Conservation (phyloP, 2,888 invertebrate species). For the Perithous albicinctus region DNA sequence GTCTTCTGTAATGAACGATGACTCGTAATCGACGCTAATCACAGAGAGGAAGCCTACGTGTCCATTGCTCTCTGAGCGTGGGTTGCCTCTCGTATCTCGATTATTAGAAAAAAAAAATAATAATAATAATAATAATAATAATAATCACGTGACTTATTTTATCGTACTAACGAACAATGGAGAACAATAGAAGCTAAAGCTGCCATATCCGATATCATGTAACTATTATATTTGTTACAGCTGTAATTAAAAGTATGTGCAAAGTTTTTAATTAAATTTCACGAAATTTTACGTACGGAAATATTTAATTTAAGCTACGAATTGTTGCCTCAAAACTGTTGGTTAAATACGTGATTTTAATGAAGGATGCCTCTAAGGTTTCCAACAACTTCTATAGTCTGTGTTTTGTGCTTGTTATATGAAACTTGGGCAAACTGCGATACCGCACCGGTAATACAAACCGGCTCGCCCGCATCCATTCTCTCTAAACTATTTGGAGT, state of each 20-base stretch:
- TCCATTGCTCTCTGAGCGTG: neutral
- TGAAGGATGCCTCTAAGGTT: neutral
- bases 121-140: neutral
- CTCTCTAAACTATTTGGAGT: neutral
- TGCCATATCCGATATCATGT: neutral
- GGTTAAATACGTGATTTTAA: neutral
- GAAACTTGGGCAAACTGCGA: conserved; percentile 10
- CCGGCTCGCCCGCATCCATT: conserved; percentile 13
- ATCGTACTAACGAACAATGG: conserved; percentile 25
- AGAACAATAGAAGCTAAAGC: conserved; percentile 5
- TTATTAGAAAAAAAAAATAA: neutral
- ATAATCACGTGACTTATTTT: neutral
- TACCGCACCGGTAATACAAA: neutral
- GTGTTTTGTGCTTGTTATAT: neutral
- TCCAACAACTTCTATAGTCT: neutral
- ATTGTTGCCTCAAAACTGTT: conserved; percentile 8
- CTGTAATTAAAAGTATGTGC: too few species aligned
- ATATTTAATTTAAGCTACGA: neutral
- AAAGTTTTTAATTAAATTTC: neutral
- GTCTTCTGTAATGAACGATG: neutral
- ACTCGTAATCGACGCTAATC: conserved; percentile 6
- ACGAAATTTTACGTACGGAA: neutral
- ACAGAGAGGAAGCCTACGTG: neutral
- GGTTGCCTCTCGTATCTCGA: neutral
- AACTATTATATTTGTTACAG: neutral